Percentiles rank a stretch among this genome's conserved stretches.
These are phyloP conservation scores for Tipula unca DNA, from an alignment of 2,888 invertebrate genomes.

Conservation along the genomic window DNA sequence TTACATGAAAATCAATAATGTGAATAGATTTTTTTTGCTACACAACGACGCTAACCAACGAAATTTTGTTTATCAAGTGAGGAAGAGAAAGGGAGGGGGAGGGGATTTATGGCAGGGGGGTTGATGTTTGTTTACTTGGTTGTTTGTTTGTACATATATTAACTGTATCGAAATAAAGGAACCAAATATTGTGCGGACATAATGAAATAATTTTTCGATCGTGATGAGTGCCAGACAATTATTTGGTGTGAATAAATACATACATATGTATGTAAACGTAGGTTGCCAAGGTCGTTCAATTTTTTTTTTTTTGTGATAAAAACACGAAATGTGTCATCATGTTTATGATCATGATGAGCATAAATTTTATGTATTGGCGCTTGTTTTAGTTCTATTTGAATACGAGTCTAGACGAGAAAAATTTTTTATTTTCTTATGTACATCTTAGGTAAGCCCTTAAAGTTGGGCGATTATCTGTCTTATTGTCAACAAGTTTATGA, in stretches of 20 bases:
- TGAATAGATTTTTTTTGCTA: neutral
- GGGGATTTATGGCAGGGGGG: too few relatives aligned
- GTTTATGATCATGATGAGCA: neutral
- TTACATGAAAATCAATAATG: neutral
- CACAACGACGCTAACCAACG: neutral
- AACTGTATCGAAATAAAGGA: neutral
- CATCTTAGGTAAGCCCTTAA: too few relatives aligned
- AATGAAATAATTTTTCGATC: neutral
- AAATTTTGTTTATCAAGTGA: neutral
- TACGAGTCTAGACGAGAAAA: neutral
- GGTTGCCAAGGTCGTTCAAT: neutral
- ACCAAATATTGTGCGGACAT: neutral
- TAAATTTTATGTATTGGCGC: neutral
- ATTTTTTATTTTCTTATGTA: neutral
- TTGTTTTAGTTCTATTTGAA: neutral
- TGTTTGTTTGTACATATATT: too few relatives aligned
- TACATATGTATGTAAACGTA: neutral
- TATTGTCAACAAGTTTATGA: too few relatives aligned
- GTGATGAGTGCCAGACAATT: neutral
- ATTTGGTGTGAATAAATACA: neutral
- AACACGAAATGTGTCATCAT: neutral
- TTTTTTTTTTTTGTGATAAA: neutral
- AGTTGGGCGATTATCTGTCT: too few relatives aligned
- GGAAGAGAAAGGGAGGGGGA: neutral
- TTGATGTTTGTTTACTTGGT: too few relatives aligned